A percentile compares a stretch with the other conserved stretches of the same genome.
Evolutionary conservation across 2,113 vertebrate genomes (phyloP).

Genomic region (Peromyscus californicus): DNA sequence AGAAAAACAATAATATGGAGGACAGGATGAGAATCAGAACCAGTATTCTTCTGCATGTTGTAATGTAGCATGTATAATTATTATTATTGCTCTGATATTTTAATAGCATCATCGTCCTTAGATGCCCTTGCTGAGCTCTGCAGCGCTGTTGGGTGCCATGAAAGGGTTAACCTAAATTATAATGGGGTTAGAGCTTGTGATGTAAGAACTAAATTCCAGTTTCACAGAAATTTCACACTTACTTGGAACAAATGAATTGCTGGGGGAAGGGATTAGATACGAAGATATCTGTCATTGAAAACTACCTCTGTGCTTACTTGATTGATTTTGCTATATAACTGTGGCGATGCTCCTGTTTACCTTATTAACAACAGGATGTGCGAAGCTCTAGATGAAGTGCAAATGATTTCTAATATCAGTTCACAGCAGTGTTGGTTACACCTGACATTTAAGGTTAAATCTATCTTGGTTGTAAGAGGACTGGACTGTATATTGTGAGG

Average conservation of each 20-base stretch:
- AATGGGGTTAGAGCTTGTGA: neutral
- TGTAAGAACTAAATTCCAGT: neutral
- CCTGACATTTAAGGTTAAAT: neutral
- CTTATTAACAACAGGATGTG: neutral
- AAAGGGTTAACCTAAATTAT: neutral
- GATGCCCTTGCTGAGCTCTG: neutral
- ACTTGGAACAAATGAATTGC: conserved; percentile 38
- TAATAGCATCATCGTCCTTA: neutral
- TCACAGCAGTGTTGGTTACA: neutral
- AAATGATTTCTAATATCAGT: neutral
- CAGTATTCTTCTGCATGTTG: neutral
- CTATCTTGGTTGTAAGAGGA: neutral
- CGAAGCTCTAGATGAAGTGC: neutral
- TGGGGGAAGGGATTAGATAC: neutral
- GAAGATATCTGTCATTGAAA: conserved; percentile 22
- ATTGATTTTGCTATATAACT: conserved; percentile 16
- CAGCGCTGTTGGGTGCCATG: neutral
- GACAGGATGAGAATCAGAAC: neutral
- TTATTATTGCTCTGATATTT: conserved; percentile 40
- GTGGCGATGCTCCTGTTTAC: neutral
- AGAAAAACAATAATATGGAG: conserved; percentile 6
- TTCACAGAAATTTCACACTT: conserved; percentile 24
- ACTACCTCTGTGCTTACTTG: conserved; percentile 31
- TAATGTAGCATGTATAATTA: conserved; percentile 12
- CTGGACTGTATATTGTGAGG: neutral